Evolutionary conservation across 2,113 vertebrate genomes (phyloP).

Genomic region (Epinephelus cyanopodus): DNA sequence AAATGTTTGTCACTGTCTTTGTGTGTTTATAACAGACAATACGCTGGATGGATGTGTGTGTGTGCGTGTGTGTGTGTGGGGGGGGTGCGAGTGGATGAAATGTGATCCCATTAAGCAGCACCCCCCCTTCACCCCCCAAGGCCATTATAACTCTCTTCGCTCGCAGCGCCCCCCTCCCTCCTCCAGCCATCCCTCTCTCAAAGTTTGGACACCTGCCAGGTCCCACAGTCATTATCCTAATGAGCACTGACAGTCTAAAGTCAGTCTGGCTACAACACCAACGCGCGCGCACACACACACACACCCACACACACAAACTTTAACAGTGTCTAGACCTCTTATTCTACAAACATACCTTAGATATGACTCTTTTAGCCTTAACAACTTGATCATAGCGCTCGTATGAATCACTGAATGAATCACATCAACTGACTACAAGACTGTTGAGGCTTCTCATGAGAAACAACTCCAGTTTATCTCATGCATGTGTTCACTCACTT

Average conservation of each 20-base stretch:
- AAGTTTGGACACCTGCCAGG: constrained; percentile 77
- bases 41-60: constrained; percentile 12
- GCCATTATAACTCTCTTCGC: constrained; percentile 56
- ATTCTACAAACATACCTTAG: background rate
- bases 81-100: constrained; percentile 46
- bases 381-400: no score
- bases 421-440: background rate
- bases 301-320: constrained; percentile 26
- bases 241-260: constrained; percentile 73
- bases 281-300: constrained; percentile 34
- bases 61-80: constrained; percentile 16
- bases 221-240: constrained; percentile 79
- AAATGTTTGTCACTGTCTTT: constrained; percentile 42
- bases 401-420: background rate
- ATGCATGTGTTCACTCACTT: background rate
- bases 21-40: constrained; percentile 49
- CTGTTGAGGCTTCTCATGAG: background rate
- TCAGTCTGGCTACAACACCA: constrained; percentile 64
- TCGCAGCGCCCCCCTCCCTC: constrained; percentile 17
- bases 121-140: background rate
- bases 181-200: constrained; percentile 48
- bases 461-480: background rate
- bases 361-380: background rate
- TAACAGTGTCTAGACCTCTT: background rate
- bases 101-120: constrained; percentile 56